These are phyloP conservation scores for Ochlodes sylvanus DNA, from an alignment of 2,888 invertebrate species.

Conservation along the genomic window DNA sequence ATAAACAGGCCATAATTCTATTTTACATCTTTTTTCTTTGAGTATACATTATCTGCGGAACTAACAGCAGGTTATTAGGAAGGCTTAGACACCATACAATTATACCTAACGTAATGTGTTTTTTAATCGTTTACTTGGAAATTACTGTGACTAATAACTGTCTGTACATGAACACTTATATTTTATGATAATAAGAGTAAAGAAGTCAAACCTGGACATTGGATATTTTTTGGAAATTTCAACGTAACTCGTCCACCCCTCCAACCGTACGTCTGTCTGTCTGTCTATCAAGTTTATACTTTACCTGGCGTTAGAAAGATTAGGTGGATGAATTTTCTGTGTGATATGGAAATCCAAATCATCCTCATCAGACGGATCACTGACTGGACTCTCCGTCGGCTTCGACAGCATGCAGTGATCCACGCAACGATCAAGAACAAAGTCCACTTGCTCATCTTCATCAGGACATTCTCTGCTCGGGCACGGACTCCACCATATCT, in stretches of 20 bases:
- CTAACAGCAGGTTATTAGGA: constrained; percentile 45
- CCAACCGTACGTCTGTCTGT: too few species aligned
- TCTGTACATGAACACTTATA: background rate
- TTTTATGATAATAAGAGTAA: background rate
- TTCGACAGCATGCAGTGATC: constrained; percentile 88
- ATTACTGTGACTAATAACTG: constrained; percentile 29
- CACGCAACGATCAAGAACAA: constrained; percentile 89
- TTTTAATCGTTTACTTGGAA: constrained; percentile 53
- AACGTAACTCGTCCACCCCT: too few species aligned
- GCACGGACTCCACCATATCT: constrained; percentile 94
- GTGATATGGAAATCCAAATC: constrained; percentile 84
- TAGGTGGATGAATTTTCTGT: constrained; percentile 74
- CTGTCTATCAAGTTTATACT: background rate
- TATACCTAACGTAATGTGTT: constrained; percentile 46
- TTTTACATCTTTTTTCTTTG: background rate
- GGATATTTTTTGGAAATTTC: too few species aligned
- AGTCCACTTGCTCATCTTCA: constrained; percentile 89
- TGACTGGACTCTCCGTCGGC: constrained; percentile 69
- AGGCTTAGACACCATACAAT: constrained; percentile 52
- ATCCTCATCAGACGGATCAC: constrained; percentile 77
- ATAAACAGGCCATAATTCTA: constrained; percentile 2
- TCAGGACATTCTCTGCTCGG: constrained; percentile 92
- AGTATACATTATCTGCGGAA: constrained; percentile 39
- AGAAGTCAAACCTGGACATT: too few species aligned
- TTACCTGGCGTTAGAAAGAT: constrained; percentile 70